phyloP scores from a whole-genome alignment of 2,113 vertebrate species.

The Leptobrachium leishanense region DNA sequence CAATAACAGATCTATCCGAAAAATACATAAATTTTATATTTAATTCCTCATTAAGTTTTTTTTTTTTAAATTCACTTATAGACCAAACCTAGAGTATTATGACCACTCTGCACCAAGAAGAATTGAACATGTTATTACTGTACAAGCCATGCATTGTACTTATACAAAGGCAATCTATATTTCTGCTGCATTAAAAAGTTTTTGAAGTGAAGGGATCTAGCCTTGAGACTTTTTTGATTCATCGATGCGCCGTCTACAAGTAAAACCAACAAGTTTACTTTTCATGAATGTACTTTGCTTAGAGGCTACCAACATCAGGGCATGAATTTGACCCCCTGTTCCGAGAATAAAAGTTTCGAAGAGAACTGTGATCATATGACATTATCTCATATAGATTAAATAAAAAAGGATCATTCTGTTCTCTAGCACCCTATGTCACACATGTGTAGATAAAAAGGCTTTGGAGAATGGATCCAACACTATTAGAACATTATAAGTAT shows the following conservation, averaged over 20 bases:
- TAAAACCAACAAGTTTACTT: background rate
- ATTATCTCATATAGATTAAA: background rate
- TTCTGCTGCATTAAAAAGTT: background rate
- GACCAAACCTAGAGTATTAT: too few species aligned
- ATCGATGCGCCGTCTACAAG: too few species aligned
- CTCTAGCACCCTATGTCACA: background rate
- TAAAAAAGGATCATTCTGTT: slow-evolving; percentile 12
- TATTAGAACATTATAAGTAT: background rate
- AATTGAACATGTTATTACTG: too few species aligned
- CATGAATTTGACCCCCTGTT: background rate
- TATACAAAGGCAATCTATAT: background rate
- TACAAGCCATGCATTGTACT: too few species aligned
- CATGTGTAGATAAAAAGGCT: slow-evolving; percentile 11
- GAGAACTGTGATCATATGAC: slow-evolving; percentile 27
- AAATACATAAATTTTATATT: too few species aligned
- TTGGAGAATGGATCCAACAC: background rate
- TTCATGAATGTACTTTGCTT: background rate
- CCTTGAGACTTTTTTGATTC: too few species aligned
- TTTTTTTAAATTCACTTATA: too few species aligned
- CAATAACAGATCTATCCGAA: too few species aligned
- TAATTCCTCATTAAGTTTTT: too few species aligned
- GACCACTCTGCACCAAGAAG: too few species aligned
- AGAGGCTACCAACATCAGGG: background rate
- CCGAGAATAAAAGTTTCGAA: background rate
- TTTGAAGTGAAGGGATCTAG: background rate